Conservation (phyloP, 2,888 invertebrate species). For the Dynastes tityus region DNA sequence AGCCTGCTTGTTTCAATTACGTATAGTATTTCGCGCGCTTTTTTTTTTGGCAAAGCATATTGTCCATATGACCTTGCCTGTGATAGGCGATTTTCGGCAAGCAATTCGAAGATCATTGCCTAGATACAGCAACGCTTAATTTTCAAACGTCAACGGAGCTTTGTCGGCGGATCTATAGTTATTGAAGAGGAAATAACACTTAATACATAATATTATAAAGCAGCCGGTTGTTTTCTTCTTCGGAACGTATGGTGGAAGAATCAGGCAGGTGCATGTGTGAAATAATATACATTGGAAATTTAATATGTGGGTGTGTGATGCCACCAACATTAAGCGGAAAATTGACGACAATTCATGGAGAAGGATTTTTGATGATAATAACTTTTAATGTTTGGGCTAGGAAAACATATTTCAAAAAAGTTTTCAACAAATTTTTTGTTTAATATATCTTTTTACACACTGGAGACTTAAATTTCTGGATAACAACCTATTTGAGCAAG, state of each 20-base stretch:
- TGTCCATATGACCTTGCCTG: constrained; percentile 14
- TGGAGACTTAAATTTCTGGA: no score
- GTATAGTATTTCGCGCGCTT: not conserved
- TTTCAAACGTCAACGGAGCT: constrained; percentile 15
- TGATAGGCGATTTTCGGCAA: constrained; percentile 10
- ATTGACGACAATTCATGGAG: not conserved
- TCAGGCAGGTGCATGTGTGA: not conserved
- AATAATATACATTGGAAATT: not conserved
- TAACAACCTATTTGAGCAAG: no score
- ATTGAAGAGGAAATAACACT: constrained; percentile 23
- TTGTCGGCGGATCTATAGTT: not conserved
- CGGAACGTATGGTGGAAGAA: not conserved
- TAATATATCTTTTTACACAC: not conserved
- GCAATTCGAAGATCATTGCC: constrained; percentile 10
- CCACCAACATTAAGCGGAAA: not conserved
- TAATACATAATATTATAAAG: constrained; percentile 13
- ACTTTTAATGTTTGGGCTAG: not conserved
- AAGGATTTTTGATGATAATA: not conserved
- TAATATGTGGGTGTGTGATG: not conserved
- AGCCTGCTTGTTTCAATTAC: constrained; percentile 36
- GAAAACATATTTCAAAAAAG: not conserved
- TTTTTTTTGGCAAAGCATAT: not conserved
- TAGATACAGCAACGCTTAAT: constrained; percentile 27
- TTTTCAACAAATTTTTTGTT: not conserved
- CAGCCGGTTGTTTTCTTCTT: not conserved